Evolutionary conservation across 2,888 invertebrate species (phyloP), one percentile per base, ranked within the genome.

Genomic region (Drosophila monieri): DNA sequence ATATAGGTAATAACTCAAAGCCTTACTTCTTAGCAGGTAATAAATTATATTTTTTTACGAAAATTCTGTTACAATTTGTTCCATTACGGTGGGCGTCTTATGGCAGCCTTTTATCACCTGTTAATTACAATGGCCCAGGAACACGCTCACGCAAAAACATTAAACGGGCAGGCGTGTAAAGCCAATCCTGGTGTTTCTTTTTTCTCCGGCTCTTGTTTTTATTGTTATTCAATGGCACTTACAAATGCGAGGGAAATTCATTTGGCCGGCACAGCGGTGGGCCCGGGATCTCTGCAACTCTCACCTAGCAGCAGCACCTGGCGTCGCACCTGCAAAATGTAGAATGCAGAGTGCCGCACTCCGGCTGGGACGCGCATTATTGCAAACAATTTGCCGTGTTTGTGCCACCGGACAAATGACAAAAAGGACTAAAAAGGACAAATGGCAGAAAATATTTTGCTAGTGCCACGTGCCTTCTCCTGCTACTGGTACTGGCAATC

Each of bases 321-420:
- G 48, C 23, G 32, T 15, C 14, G 21, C 52, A 37, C 37, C 35
- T 30, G 49, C 39, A 32, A n/a, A 12, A 9, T 30, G 46, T 41
- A 12, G 43, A 9, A 43, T 39, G 27, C 23, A 52, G 32, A 21
- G 32, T 37, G 21, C 53, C 58, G 47, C 56, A 53, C 55, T 73
- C 78, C 74, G 67, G 77, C 59, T 78, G 87, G 70, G 74, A 85
- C 78, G 84, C 76, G 88, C 76, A 83, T 88, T 85, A 88, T 88
- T 80, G 80, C 84, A 85, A 85, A 84, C 84, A 85, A 80, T 85
- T 85, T 85, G 86, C 83, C 71, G 76, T 73, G 84, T 81, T 85
- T 49, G 85, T 75, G 81, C 75, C 66, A 64, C 62, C 68, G 86
- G 84, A 86, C 85, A 85, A 83, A 83, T 80, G 84, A 73, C 84